These are phyloP conservation scores for Colostygia pectinataria DNA, from an alignment of 2,888 invertebrate genomes.

Conservation along the genomic window DNA sequence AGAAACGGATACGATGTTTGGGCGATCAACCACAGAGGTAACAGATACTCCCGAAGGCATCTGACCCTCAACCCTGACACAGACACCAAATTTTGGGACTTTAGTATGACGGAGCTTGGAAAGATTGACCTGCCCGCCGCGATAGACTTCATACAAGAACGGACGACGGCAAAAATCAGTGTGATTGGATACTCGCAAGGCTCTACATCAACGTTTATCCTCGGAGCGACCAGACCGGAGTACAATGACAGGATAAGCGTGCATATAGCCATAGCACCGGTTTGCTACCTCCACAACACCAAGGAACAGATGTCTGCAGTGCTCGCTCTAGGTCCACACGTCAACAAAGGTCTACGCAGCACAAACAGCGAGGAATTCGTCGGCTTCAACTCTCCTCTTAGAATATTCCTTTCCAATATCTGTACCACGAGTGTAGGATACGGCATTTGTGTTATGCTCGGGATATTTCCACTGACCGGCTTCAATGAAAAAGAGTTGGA, in stretches of 20 bases:
- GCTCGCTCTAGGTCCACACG: constrained; percentile 10
- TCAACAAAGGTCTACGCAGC: constrained; percentile 15
- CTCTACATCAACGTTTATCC: constrained; percentile 75
- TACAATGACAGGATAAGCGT: constrained; percentile 79
- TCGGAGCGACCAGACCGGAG: constrained; percentile 70
- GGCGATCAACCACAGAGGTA: constrained; percentile 80
- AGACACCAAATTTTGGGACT: constrained; percentile 73
- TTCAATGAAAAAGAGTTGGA: constrained; percentile 35
- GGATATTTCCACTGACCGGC: constrained; percentile 28
- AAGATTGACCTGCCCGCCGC: constrained; percentile 86
- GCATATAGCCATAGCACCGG: constrained; percentile 77
- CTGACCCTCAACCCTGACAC: constrained; percentile 51
- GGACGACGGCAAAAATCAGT: constrained; percentile 78
- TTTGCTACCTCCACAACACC: constrained; percentile 46
- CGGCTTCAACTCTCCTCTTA: constrained; percentile 22
- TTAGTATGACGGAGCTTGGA: constrained; percentile 87
- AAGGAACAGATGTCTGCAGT: constrained; percentile 6
- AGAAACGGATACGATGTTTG: constrained; percentile 76
- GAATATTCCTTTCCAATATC: constrained; percentile 11
- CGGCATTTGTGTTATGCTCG: constrained; percentile 22
- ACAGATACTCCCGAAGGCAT: constrained; percentile 82
- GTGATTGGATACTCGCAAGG: constrained; percentile 87
- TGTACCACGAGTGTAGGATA: constrained; percentile 22
- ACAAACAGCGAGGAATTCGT: constrained; percentile 22
- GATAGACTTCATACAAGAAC: constrained; percentile 54